phyloP scores from a whole-genome alignment of 2,797 vertebrate genomes.

The Gymnoscopelus braueri region DNA sequence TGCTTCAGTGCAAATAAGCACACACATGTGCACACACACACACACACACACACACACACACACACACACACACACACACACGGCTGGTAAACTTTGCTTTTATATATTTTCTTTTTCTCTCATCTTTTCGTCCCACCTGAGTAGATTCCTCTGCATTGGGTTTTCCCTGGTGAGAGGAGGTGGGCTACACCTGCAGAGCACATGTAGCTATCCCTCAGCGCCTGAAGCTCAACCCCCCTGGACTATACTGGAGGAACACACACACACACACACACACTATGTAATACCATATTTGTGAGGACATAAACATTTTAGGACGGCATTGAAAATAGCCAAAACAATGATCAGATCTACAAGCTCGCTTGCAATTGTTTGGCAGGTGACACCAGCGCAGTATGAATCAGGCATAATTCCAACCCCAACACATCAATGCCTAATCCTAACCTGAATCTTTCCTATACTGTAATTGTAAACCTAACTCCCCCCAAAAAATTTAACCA shows the following conservation, averaged over 20 bases:
- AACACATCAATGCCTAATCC: no score
- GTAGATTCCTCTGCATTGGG: constrained; percentile 45
- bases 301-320: no score
- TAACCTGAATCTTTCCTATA: no score
- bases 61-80: constrained; percentile 15
- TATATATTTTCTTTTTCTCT: background rate
- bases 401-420: no score
- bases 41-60: constrained; percentile 30
- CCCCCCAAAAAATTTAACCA: no score
- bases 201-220: constrained; percentile 35
- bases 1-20: constrained; percentile 55
- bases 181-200: constrained; percentile 59
- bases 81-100: constrained; percentile 43
- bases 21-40: constrained; percentile 19
- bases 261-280: background rate
- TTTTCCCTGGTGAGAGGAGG: constrained; percentile 27
- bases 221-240: constrained; percentile 41
- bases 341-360: no score
- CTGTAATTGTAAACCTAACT: no score
- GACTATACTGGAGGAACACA: constrained; percentile 16
- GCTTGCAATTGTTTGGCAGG: no score
- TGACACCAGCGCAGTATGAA: no score
- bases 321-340: no score
- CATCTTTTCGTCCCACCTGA: constrained; percentile 40
- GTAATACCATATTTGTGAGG: no score